Evolutionary conservation across 2,888 invertebrate species (phyloP), one percentile per base, ranked within the genome.

Genomic region (Synanthedon andrenaeformis): DNA sequence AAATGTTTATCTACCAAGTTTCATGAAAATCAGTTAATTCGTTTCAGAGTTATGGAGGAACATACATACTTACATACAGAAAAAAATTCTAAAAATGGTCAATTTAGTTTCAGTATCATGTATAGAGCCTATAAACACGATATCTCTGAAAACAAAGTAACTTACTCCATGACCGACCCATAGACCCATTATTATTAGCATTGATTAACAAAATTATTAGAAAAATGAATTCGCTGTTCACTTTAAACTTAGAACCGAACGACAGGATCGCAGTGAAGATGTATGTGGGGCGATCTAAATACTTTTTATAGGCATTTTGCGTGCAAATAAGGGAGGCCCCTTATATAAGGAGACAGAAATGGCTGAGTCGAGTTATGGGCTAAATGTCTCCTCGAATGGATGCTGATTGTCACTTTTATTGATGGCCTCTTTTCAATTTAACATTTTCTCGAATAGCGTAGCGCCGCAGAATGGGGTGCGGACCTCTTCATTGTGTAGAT

Each of bases 281-380:
- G 70, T 71, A 74, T 64, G 58, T 59, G 13, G 54, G 57, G 61
- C 58, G 64, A 69, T 69, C 69, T 70, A 67, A 70, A 71, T 68
- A 74, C 69, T 76, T 74, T 72, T 74, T 72, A 73, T 65, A 70
- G 66, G 56, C 58, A 59, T 69, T 69, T 65, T 60, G 59, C 52
- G 54, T 59, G 55, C 58, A 56, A 58, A 35, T 8, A 35, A 57
- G 28, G 53, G 49, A 35, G 23, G 23, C 41, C 49, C 53, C 13
- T 51, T 35, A 51, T 41, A 51, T 51, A 51, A n/a, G 51, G n/a
- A 23, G 51, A 51, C 51, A 51, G 51, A 14, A 41, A 51, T 57
- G 49, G 58, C 60, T 61, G 60, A 57, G 55, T 55, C 64, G 59
- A 65, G 58, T 60, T 55, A 66, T 69, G 59, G 64, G 51, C 51